phyloP scores from a whole-genome alignment of 2,113 vertebrate species.

The Psittacara wagleri region DNA sequence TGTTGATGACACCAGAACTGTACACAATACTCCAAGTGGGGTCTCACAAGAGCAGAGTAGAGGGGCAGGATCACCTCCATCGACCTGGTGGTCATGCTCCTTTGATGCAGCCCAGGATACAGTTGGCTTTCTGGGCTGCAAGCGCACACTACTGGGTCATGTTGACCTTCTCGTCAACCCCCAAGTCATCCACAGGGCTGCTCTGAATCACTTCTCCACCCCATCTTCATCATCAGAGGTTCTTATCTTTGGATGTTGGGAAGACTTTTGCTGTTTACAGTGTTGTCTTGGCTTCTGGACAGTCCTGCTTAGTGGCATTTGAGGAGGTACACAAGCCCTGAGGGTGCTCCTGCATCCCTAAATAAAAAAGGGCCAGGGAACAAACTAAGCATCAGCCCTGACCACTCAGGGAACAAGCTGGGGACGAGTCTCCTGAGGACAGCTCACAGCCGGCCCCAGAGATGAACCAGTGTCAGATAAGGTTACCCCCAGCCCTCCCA shows the following conservation, averaged over 20 bases:
- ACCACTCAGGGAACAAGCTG: background rate
- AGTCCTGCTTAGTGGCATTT: background rate
- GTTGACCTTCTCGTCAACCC: background rate
- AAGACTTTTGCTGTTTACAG: background rate
- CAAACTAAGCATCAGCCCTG: background rate
- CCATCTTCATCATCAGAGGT: background rate
- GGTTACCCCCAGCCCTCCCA: background rate
- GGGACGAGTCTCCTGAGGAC: background rate
- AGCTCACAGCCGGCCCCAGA: background rate
- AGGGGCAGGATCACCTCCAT: background rate
- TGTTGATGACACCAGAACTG: no score
- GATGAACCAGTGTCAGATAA: background rate
- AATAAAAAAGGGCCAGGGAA: background rate
- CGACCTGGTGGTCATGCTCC: accelerated
- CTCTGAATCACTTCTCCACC: background rate
- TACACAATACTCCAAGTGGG: background rate
- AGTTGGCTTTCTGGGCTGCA: background rate
- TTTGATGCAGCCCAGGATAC: background rate
- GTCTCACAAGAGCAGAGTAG: background rate
- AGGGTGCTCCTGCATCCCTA: background rate
- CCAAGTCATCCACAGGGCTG: background rate
- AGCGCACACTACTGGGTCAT: background rate
- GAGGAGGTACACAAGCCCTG: background rate
- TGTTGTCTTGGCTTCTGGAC: background rate
- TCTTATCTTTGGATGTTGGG: background rate